Conservation (phyloP, 2,113 vertebrate genomes). For the Eudyptes chrysolophus region DNA sequence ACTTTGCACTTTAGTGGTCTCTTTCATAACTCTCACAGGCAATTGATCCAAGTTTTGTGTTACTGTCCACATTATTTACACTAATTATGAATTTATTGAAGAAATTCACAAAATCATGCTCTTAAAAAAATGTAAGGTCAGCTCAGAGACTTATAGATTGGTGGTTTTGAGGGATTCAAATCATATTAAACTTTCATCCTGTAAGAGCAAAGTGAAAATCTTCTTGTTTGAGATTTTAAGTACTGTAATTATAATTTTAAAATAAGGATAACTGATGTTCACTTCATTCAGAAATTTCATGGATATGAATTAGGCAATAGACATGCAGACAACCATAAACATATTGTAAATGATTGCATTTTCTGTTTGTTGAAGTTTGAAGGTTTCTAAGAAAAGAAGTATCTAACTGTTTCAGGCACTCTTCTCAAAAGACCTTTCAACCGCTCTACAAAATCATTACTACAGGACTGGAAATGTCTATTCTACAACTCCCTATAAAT, state of each 20-base stretch:
- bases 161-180: neutral
- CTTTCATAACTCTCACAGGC: neutral
- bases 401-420: neutral
- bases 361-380: neutral
- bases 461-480: neutral
- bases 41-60: neutral
- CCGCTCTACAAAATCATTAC: neutral
- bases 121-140: neutral
- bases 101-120: neutral
- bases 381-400: neutral
- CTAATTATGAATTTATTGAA: neutral
- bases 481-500: neutral
- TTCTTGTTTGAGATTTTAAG: neutral
- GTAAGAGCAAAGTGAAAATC: neutral
- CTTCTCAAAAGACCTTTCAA: neutral
- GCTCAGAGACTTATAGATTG: neutral
- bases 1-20: neutral
- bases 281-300: neutral
- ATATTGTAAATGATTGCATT: neutral
- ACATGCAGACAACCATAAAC: neutral
- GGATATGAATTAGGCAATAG: neutral
- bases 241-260: neutral
- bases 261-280: neutral
- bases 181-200: neutral
- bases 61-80: neutral